Base-by-base conservation (phyloP, 2,888 invertebrate genomes). In the Catocala sponsa region DNA sequence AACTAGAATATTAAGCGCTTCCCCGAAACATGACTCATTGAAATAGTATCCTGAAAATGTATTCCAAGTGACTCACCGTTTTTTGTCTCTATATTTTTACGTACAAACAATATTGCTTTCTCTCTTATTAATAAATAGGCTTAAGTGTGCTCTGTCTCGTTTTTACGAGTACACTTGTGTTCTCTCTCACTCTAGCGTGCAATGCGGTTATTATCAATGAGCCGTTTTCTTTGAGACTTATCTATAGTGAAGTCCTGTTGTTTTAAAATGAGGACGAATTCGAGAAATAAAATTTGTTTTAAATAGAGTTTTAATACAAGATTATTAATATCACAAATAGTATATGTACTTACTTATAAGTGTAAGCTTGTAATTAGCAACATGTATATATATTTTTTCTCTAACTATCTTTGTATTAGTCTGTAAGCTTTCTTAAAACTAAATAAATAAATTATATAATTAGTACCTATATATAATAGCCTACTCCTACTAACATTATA, bases 171-270 rank as follows among this genome's bases (percentile, higher is more conserved):
- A 6, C 13, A 52, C 12, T 15, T 38, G 11, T 42, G 11, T 55
- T 55, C 44, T 11, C 25, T 77, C 78, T 61, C 64, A 44, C 38
- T 78, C 64, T 12, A 38, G 9, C 69, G 44, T 38, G 59, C 12
- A 61, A 72, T 76, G 72, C 70, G 61, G 69, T 55, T n/a, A 33
- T 47, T 58, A 15, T 66, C 52, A 64, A 75, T 61, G 64, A 59
- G 11, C 53, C 66, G 65, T 74, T 71, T 73, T 62, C 52, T 49
- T 59, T 49, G 42, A 13, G 65, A 12, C 50, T 33, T 51, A 76
- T 76, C 62, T 69, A 69, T 75, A 75, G 74, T 69, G 51, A 2
- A 32, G 53, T 33, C 25, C 15, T 6, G 12, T 44, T 13, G 6
- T 43, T 11, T 43, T 43, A 11, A 11, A 5, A 10, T 43, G n/a